Conservation (phyloP, 2,113 vertebrate species). For the human (Homo sapiens) region DNA sequence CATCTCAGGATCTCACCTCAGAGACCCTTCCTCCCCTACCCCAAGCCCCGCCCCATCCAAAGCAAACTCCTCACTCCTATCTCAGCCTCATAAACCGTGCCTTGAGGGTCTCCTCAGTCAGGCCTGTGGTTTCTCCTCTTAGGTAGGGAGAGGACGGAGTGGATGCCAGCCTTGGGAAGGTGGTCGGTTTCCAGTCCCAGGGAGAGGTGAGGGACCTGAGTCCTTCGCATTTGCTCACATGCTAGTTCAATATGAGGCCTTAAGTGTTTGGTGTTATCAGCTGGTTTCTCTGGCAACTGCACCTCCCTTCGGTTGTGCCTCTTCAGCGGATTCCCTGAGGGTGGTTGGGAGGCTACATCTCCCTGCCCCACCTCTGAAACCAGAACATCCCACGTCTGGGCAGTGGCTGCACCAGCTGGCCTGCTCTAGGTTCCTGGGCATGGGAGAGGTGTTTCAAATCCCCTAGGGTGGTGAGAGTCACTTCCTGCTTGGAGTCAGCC, state of each 20-base stretch:
- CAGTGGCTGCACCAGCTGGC: background rate
- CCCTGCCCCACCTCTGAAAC: background rate
- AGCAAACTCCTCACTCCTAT: background rate
- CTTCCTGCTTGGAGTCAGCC: constrained; percentile 20
- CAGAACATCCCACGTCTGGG: background rate
- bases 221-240: background rate
- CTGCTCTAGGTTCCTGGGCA: background rate
- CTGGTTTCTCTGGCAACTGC: background rate
- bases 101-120: background rate
- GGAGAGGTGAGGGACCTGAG: background rate
- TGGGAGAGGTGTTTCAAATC: background rate
- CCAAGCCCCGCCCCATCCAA: no score
- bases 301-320: background rate
- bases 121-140: background rate
- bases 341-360: background rate
- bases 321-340: background rate
- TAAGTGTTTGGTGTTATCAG: background rate
- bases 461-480: background rate
- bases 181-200: background rate
- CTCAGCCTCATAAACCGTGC: background rate
- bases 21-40: background rate
- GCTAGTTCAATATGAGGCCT: background rate
- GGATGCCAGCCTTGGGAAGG: background rate
- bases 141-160: no score
- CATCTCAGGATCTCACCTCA: background rate